phyloP scores from a whole-genome alignment of 2,888 invertebrate genomes.

The Cyclophora punctaria region DNA sequence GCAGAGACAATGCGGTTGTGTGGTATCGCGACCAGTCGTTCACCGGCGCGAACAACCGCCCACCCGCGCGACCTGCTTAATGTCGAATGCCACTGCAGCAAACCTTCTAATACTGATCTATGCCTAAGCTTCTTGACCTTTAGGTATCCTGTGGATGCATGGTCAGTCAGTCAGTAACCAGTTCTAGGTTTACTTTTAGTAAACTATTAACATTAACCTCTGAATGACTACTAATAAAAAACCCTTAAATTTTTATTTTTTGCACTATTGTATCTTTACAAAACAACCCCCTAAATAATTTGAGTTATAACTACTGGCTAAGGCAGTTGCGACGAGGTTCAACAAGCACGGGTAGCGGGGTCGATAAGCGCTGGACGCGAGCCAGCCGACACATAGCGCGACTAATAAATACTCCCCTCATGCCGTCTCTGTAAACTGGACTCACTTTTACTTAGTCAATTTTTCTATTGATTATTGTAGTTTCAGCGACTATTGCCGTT shows the following conservation, averaged over 20 bases:
- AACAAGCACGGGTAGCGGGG: constrained; percentile 29
- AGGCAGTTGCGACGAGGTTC: constrained; percentile 16
- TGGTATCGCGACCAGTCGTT: constrained; percentile 54
- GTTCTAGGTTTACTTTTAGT: no score
- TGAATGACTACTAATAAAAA: no score
- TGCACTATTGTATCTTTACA: background rate
- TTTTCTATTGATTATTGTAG: background rate
- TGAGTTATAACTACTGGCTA: background rate
- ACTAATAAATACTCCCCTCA: constrained; percentile 60
- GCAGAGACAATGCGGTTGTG: constrained; percentile 67
- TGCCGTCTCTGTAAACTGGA: constrained; percentile 41
- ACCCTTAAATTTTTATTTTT: background rate
- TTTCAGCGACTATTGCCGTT: no score
- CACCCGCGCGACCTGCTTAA: constrained; percentile 35
- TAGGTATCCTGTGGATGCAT: background rate
- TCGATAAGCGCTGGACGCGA: constrained; percentile 71
- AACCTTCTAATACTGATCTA: constrained; percentile 19
- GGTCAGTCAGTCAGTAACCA: no score
- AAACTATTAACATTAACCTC: no score
- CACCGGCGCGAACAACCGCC: constrained; percentile 44
- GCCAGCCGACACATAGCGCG: constrained; percentile 61
- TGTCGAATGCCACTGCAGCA: constrained; percentile 24
- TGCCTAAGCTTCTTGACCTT: constrained; percentile 10
- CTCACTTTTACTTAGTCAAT: constrained; percentile 23
- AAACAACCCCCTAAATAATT: no score